Base-by-base conservation (phyloP, 2,113 vertebrate species). In the Colinus virginianus region DNA sequence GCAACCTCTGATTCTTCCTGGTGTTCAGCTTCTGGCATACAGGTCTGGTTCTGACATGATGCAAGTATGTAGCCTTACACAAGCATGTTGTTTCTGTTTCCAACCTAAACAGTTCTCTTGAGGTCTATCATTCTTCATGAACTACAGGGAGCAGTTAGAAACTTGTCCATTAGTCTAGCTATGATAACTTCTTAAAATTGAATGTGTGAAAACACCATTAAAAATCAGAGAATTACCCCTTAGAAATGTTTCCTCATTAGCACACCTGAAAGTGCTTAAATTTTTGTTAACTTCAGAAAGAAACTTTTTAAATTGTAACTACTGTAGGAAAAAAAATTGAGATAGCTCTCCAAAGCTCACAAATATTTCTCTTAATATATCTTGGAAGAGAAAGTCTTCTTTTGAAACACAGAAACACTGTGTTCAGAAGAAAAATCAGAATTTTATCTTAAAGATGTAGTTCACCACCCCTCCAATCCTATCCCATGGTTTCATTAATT, bases 161-260 rank as follows among this genome's bases (percentile, higher is more conserved):
- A 3, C 11, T 28, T 20, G 28, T 30, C 38, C 74, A 61, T 13
- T 30, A 74, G 6, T 12, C 64, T 8, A 23, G 17, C 4, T 92
- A 20, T 58, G 74, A 43, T 1, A 74, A 74, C 69, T 80, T 84
- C 77, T 79, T 74, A 66, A 88, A 87, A 90, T 7, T n/a, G 43
- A 13, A 18, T 21, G 6, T 22, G 51, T 46, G 26, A 63, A 77
- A 53, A 59, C 26, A 64, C 4, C 8, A 74, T 59, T 63, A 59
- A 38, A 77, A 74, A 16, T 63, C 38, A 81, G 30, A 67, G 32
- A 49, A 59, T 43, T 64, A 21, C 6, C 71, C 34, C 53, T 90
- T 45, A 49, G 61, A 84, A 92, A 30, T 75, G 1, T n/a, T 69
- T 77, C 7, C 3, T 46, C 49, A 76, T 81, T 46, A 61, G 36